Conservation (phyloP, 2,797 vertebrate species). For the Pagetopsis macropterus region DNA sequence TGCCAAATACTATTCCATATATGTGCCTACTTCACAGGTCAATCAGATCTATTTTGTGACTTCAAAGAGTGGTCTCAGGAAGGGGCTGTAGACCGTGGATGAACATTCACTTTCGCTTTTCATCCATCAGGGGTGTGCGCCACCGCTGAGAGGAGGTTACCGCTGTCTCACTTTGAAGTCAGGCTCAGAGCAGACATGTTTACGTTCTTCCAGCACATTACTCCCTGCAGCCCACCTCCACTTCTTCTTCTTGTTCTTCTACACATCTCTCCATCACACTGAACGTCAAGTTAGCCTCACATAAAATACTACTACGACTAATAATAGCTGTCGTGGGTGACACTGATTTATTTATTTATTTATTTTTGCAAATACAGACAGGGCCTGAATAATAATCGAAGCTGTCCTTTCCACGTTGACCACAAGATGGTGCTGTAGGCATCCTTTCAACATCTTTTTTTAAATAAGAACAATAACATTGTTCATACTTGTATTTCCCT, state of each 20-base stretch:
- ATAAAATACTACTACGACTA: background rate
- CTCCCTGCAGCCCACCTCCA: constrained; percentile 5
- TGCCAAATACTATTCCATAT: constrained; percentile 1
- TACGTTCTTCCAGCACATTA: constrained; percentile 57
- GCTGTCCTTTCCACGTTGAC: constrained; percentile 36
- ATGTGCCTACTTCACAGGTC: constrained; percentile 44
- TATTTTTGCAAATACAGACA: background rate
- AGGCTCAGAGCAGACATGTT: constrained; percentile 71
- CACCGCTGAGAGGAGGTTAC: constrained; percentile 64
- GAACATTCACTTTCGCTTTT: constrained; percentile 75
- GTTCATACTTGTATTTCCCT: constrained; percentile 9
- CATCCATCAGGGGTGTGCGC: constrained; percentile 68
- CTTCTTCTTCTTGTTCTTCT: background rate
- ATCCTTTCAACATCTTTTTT: background rate
- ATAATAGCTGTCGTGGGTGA: background rate
- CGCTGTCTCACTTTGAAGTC: constrained; percentile 73
- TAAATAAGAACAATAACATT: background rate
- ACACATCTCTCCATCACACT: constrained; percentile 19
- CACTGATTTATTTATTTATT: background rate
- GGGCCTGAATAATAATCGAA: background rate
- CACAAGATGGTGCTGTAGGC: constrained; percentile 67
- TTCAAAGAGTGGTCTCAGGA: constrained; percentile 68
- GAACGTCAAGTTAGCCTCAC: background rate
- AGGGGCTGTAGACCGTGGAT: constrained; percentile 67
- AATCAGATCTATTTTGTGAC: constrained; percentile 72